Conservation (phyloP, 2,113 vertebrate genomes). For the Hiodon tergisus region DNA sequence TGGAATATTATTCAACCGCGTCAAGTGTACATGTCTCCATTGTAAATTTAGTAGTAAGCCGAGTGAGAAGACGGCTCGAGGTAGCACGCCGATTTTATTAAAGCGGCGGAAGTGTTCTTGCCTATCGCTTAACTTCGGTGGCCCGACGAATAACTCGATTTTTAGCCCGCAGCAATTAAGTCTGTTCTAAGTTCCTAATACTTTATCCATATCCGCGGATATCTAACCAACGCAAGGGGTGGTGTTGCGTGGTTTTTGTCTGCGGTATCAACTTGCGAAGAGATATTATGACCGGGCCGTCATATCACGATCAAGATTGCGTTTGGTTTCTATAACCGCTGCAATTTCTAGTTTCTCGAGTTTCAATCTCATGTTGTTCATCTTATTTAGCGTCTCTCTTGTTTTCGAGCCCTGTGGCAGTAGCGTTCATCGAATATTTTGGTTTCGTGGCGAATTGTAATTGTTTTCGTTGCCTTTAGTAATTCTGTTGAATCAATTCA, state of each 20-base stretch:
- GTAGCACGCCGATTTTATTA: neutral
- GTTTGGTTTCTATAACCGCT: no score
- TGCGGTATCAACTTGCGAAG: neutral
- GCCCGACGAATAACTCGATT: constrained; percentile 11
- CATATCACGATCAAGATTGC: no score
- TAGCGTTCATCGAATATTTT: no score
- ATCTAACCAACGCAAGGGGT: neutral
- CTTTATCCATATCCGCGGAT: constrained; percentile 7
- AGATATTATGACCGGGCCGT: neutral
- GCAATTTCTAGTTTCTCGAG: no score
- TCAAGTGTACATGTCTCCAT: neutral
- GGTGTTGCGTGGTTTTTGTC: neutral
- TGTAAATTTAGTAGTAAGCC: neutral
- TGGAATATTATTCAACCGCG: neutral
- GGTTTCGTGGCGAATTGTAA: no score
- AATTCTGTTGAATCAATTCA: no score
- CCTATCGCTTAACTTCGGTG: neutral
- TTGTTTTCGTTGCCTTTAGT: no score
- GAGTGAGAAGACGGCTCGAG: neutral
- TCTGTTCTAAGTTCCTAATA: neutral
- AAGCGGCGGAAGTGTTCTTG: neutral
- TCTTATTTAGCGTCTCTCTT: no score
- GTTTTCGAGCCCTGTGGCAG: no score
- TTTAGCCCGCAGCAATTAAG: constrained; percentile 8
- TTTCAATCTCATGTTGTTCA: no score